Evolutionary conservation across 2,888 invertebrate species (phyloP), one percentile per base, ranked within the genome.

Genomic region (Caenorhabditis zanzibari): DNA sequence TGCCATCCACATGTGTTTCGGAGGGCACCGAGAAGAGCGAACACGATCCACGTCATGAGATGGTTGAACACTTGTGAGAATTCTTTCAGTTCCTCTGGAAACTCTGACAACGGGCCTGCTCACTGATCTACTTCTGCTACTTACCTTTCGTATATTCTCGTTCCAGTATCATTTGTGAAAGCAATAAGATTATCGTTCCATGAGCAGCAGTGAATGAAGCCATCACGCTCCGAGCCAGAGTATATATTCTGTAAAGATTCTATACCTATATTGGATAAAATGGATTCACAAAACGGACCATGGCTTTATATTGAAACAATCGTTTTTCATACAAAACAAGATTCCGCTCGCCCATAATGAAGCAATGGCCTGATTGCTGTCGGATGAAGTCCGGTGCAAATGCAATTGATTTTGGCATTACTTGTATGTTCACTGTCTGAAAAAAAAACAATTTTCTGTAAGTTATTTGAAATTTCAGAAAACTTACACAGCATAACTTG

Each of bases 101-200:
- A 52, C 1, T 58, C n/a, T 49, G 12, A 54, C 2, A 26, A 24
- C 0, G 12, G 10, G 16, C 5, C n/a, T 35, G 32, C n/a, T 35
- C 35, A 2, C 47, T 47, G 35, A 35, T 35, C 9, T n/a, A 1
- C 2, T 56, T 44, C 6, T 49, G 2, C 5, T 4, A 9, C 14
- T 54, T 54, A 86, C 88, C 82, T 74, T 41, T 92, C 91, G 64
- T 89, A 91, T 24, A 92, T 76, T 35, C 91, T 81, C 16, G 92
- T 92, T 54, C 92, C 92, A 0, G 88, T 88, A 52, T 92, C 92
- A 73, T 92, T 92, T 10, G 90, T 91, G 83, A 92, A 92, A 0
- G 92, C 92, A 32, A 92, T 86, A 56, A 88, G 88, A 26, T 84
- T 74, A 7, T 86, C 86, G 4, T 76, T 81, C 90, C 92, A 92